A percentile compares a stretch with the other conserved stretches of the same genome.
Conservation (phyloP, 2,113 vertebrate species). For the Smithornis capensis region DNA sequence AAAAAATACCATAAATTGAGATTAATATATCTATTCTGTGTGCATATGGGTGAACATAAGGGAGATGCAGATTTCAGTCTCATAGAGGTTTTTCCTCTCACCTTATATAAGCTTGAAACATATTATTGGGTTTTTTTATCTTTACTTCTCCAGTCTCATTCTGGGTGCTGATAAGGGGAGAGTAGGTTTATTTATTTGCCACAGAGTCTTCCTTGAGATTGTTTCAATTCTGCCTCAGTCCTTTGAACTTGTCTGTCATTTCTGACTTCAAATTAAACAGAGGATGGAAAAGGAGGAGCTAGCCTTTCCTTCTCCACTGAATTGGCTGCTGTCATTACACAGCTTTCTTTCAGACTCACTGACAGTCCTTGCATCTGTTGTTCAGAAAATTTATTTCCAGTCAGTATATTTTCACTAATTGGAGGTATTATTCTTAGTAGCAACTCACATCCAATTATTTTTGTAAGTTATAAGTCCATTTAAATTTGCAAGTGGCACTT, state of each 20-base stretch:
- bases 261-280: neutral
- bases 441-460: neutral
- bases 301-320: neutral
- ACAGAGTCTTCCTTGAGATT: neutral
- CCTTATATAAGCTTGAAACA: neutral
- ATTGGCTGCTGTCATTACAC: neutral
- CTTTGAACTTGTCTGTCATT: neutral
- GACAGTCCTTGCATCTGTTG: neutral
- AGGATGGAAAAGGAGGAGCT: neutral
- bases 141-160: neutral
- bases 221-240: neutral
- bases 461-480: neutral
- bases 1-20: conserved; percentile 13
- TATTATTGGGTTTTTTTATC: neutral
- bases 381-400: neutral
- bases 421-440: neutral
- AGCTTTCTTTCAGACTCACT: neutral
- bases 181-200: neutral
- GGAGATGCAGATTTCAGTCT: neutral
- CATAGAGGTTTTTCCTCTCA: neutral
- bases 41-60: neutral
- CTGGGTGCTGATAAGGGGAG: neutral
- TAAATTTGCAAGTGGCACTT: neutral
- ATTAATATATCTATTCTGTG: neutral
- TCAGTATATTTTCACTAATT: neutral